A percentile compares a stretch with the other conserved stretches of the same genome.
phyloP scores from a whole-genome alignment of 2,113 vertebrate genomes.

The Narcine bancroftii region DNA sequence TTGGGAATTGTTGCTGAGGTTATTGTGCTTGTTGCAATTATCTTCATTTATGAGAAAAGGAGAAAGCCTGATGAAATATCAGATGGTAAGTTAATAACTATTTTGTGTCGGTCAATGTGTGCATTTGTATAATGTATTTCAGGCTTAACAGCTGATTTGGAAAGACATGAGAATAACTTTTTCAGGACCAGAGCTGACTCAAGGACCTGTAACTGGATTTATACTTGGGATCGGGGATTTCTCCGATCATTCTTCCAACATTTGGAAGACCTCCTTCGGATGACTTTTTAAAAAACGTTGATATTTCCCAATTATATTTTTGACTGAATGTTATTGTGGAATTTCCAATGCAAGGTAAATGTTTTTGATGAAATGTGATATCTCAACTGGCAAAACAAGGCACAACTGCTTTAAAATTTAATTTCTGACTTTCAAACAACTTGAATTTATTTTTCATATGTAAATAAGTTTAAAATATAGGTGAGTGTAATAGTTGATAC shows the following conservation, averaged over 20 bases:
- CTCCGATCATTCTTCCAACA: too few species aligned
- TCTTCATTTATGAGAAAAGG: slow-evolving; percentile 95
- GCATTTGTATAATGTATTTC: too few species aligned
- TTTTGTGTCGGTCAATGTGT: neutral
- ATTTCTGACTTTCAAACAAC: neutral
- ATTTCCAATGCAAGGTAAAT: neutral
- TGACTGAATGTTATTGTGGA: neutral
- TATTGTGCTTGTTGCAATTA: slow-evolving; percentile 81
- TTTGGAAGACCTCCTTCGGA: neutral
- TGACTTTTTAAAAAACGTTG: too few species aligned
- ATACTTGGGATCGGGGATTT: too few species aligned
- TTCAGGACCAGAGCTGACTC: neutral
- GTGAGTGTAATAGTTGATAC: too few species aligned
- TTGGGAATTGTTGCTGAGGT: slow-evolving; percentile 92
- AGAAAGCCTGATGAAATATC: slow-evolving; percentile 82
- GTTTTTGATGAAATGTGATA: neutral
- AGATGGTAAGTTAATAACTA: slow-evolving; percentile 66
- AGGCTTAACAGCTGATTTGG: neutral
- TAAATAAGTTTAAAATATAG: neutral
- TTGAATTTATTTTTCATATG: too few species aligned
- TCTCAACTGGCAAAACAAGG: neutral
- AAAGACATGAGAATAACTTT: neutral
- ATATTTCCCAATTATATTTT: neutral
- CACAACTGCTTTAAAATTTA: neutral
- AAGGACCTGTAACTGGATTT: neutral